Base-by-base conservation (phyloP, 53 echinoderm and acorn worm genomes). In the Crossaster papposus region DNA sequence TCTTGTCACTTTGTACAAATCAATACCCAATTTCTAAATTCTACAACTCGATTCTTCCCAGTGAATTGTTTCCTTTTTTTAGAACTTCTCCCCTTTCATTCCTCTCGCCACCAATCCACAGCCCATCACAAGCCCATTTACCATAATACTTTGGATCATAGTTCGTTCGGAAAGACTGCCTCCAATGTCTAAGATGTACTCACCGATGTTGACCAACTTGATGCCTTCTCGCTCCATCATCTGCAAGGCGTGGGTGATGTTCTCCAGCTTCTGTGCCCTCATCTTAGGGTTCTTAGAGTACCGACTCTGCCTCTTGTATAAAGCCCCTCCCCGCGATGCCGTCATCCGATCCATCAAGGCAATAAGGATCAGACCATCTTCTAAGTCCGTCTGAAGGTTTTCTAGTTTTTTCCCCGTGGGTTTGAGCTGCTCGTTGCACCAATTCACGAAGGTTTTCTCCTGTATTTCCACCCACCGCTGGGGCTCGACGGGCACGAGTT, bases 171-270 rank as follows among this genome's bases (percentile, higher is more conserved):
- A n/a, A n/a, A n/a, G n/a, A n/a, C n/a, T n/a, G n/a, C n/a, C n/a
- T n/a, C n/a, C n/a, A n/a, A n/a, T n/a, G n/a, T n/a, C n/a, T n/a
- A n/a, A n/a, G n/a, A 58, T 58, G 68, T n/a, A 78, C 98, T 91
- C 81, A 98, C 98, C 98, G 36, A 98, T 96, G 87, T 98, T 98
- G 50, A 98, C 94, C 14, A 98, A 90, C 38, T 94, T 93, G 26
- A 98, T 93, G 29, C 95, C 95, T 36, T 95, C 93, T 71, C 89
- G 89, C 37, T 85, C 91, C 84, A 99, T 93, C 90, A 95, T 92
- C 32, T 93, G 82, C 44, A 99, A 64, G 28, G 94, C 99, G 71
- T 96, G 91, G 1, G 94, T 90, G 71, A 99, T 92, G 79, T 96
- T 99, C 51, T 94, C 95, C 82, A 96, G 82, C 77, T 96, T 99